phyloP scores from a whole-genome alignment of 2,888 invertebrate species.

The Drosophila paramelanica region DNA sequence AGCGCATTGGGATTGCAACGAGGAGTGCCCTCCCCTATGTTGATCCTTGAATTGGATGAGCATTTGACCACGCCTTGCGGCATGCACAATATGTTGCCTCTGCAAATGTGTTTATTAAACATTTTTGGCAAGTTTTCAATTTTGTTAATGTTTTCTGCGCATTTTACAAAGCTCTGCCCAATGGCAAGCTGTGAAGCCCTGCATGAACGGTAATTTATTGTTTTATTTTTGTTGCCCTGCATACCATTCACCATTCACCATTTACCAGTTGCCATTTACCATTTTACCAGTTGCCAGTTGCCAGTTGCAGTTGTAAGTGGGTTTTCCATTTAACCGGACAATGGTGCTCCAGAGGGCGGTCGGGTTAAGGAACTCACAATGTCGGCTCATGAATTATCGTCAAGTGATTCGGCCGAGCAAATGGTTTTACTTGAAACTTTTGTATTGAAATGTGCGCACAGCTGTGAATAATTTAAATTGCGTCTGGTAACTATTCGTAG shows the following conservation, averaged over 20 bases:
- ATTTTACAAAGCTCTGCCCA: constrained; percentile 22
- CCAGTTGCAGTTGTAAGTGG: constrained; percentile 38
- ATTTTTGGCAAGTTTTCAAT: constrained; percentile 76
- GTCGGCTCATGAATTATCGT: constrained; percentile 46
- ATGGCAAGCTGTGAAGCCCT: constrained; percentile 1
- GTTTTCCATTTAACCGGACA: constrained; percentile 35
- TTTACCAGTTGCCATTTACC: constrained; percentile 9
- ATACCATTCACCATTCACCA: constrained; percentile 33
- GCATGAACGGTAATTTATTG: constrained; percentile 53
- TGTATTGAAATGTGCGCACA: constrained; percentile 36
- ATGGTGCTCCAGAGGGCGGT: constrained; percentile 34
- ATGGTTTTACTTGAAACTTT: constrained; percentile 17
- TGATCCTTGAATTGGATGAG: constrained; percentile 23
- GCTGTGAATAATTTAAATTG: constrained; percentile 45
- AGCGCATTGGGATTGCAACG: constrained; percentile 40
- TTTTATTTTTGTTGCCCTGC: constrained; percentile 52
- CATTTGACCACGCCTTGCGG: constrained; percentile 12
- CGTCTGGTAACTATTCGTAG: constrained; percentile 6
- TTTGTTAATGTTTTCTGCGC: constrained; percentile 67
- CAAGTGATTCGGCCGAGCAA: constrained; percentile 34
- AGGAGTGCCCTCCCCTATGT: background rate
- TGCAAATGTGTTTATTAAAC: constrained; percentile 70
- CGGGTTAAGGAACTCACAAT: constrained; percentile 65
- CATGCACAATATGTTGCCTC: constrained; percentile 29
- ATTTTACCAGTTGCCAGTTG: constrained; percentile 5